Evolutionary conservation across 1,140 invertebrate genomes (phyloP).

Genomic region (Centruroides vittatus): DNA sequence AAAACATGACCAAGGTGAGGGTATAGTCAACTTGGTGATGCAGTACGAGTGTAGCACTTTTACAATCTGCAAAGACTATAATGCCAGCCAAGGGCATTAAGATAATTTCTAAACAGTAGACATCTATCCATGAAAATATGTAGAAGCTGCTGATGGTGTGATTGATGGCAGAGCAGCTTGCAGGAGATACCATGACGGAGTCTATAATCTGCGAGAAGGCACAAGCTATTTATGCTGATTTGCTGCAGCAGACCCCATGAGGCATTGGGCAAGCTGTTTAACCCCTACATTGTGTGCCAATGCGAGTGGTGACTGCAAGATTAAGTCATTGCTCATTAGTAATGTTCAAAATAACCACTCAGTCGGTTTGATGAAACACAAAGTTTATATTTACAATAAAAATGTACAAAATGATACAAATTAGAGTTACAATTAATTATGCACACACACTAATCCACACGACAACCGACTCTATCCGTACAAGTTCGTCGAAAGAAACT

Average conservation of each 20-base stretch:
- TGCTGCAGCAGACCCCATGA: neutral
- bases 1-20: slow-evolving; percentile 1
- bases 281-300: too few relatives aligned
- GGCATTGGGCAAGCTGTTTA: neutral
- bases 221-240: neutral
- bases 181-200: neutral
- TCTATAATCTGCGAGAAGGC: too few relatives aligned
- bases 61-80: neutral
- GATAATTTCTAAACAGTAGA: neutral
- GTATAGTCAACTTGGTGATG: neutral
- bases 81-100: neutral
- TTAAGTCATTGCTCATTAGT: too few relatives aligned
- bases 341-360: too few relatives aligned
- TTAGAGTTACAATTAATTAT: too few relatives aligned
- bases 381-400: too few relatives aligned
- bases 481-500: too few relatives aligned
- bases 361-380: too few relatives aligned
- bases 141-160: neutral
- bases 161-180: neutral
- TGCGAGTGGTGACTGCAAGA: too few relatives aligned
- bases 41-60: neutral
- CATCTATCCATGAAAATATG: neutral
- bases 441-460: too few relatives aligned
- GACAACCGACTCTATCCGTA: too few relatives aligned
- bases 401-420: too few relatives aligned